Base-by-base conservation (phyloP, 2,888 invertebrate genomes). In the Ptilodon capucinus region DNA sequence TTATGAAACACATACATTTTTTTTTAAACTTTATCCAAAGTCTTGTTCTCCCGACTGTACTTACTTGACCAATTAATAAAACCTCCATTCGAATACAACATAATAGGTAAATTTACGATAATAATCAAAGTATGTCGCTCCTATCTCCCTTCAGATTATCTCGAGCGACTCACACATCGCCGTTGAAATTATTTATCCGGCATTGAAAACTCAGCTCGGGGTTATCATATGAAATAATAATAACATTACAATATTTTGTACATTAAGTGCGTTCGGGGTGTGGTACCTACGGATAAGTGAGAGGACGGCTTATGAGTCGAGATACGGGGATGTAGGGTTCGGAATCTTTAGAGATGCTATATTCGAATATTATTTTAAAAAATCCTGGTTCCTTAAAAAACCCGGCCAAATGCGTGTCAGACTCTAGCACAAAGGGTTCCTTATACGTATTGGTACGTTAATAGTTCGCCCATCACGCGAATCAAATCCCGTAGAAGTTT, bases 191-290 rank as follows among this genome's bases (percentile, higher is more conserved):
- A 84, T 83, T 81, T 79, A 84, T 80, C 68, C 73, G 57, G 59
- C 71, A 77, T 80, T 74, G 72, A 79, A 75, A 74, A 76, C 70
- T 66, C 69, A 68, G 68, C 69, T 71, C 72, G 65, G 68, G 73
- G 82, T 85, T 87, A 86, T 87, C 85, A 81, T 73, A 74, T 71
- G 72, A 76, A 80, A 86, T 85, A 85, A 86, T 86, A 88, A 86
- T 85, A 87, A 85, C 86, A 87, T 87, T 87, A 86, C 81, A 87
- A 87, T 87, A 87, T 86, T 86, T 83, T 84, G 79, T 83, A 81
- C 84, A 86, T 86, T 88, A 86, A 86, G 85, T 85, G 80, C 81
- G 74, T 81, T 76, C 80, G 72, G 81, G 82, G 81, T 81, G 82
- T 78, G 79, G 79, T 78, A 76, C 71, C n/a, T 70, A 71, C 65